Evolutionary conservation across 2,888 invertebrate species (phyloP).

Genomic region (Nomada fucata): DNA sequence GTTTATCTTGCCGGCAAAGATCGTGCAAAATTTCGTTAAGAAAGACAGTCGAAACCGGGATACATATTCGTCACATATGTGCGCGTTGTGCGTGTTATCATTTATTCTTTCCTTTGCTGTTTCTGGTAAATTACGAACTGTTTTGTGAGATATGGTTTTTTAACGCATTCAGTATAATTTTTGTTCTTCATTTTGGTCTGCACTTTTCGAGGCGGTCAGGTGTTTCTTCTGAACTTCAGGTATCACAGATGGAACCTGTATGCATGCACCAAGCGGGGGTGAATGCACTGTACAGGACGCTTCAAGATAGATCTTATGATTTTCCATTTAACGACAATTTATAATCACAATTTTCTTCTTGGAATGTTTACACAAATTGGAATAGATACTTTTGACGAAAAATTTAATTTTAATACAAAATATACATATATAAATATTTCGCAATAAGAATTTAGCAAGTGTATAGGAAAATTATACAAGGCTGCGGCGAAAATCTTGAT

Average conservation of each 20-base stretch:
- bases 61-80: constrained; percentile 9
- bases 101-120: background rate
- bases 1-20: background rate
- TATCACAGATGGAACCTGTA: constrained; percentile 44
- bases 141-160: background rate
- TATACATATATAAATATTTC: no score
- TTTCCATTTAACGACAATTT: background rate
- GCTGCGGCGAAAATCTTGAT: constrained; percentile 7
- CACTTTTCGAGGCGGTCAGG: background rate
- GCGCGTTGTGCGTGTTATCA: background rate
- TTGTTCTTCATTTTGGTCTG: no score
- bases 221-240: background rate
- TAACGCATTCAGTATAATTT: no score
- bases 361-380: background rate
- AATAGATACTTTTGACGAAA: no score
- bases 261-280: constrained; percentile 15
- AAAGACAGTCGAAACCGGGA: no score
- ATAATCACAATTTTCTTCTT: background rate
- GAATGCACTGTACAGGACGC: constrained; percentile 25
- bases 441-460: no score
- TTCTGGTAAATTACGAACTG: background rate
- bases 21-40: no score
- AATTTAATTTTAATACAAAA: no score
- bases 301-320: background rate
- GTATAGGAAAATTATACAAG: background rate